Conservation (phyloP, 2,888 invertebrate species). For the Synergus japonicus region DNA sequence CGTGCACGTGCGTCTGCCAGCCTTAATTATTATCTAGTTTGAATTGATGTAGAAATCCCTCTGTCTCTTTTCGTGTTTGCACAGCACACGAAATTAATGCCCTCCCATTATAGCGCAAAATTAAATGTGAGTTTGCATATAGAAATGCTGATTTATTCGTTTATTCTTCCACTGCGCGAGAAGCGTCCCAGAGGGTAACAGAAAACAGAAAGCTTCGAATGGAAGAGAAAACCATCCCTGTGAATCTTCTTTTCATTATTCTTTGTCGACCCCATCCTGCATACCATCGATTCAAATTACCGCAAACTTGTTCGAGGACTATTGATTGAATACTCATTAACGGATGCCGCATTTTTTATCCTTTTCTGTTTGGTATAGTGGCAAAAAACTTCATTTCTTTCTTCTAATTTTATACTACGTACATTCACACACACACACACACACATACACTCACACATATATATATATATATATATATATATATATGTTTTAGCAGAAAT, state of each 20-base stretch:
- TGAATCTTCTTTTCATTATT: slow-evolving; percentile 27
- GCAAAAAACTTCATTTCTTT: neutral
- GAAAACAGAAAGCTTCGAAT: neutral
- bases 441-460: too few relatives aligned
- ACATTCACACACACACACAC: too few relatives aligned
- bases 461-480: too few relatives aligned
- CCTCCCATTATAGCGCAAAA: slow-evolving; percentile 18
- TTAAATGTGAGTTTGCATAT: slow-evolving; percentile 24
- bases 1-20: neutral
- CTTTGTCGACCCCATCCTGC: slow-evolving; percentile 5
- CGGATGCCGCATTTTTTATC: neutral
- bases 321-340: slow-evolving; percentile 31
- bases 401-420: neutral
- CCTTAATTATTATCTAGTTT: neutral
- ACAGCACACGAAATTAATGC: slow-evolving; percentile 1
- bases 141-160: slow-evolving; percentile 26
- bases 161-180: slow-evolving; percentile 8
- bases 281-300: slow-evolving; percentile 2
- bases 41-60: neutral
- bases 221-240: neutral
- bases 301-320: slow-evolving; percentile 4
- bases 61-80: neutral
- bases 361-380: neutral
- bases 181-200: neutral
- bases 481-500: too few relatives aligned